phyloP scores from a whole-genome alignment of 2,888 invertebrate species.

The Trissonchulus latispiculum region DNA sequence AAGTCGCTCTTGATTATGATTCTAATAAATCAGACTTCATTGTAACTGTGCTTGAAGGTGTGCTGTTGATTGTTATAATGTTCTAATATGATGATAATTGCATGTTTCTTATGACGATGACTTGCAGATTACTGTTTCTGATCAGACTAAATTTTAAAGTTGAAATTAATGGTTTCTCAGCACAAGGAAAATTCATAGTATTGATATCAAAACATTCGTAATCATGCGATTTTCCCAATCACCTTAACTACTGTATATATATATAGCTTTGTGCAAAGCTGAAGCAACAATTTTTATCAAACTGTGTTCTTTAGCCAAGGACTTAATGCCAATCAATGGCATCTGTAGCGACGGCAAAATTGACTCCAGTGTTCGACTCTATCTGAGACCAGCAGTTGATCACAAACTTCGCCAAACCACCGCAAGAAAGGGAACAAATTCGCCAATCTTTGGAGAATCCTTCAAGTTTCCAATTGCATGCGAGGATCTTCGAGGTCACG shows the following conservation, averaged over 20 bases:
- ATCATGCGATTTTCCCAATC: too few species aligned
- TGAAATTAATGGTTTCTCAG: too few species aligned
- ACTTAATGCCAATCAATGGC: neutral
- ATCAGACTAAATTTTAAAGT: too few species aligned
- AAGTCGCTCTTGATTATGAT: conserved; percentile 73
- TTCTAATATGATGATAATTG: too few species aligned
- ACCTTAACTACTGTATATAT: too few species aligned
- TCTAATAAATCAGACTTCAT: conserved; percentile 77
- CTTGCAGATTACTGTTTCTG: too few species aligned
- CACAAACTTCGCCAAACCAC: neutral
- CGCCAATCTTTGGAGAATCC: neutral
- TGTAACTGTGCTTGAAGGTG: conserved; percentile 84
- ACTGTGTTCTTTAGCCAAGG: neutral
- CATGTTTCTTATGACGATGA: too few species aligned
- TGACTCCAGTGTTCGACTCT: neutral
- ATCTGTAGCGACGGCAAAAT: neutral
- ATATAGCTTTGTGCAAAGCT: too few species aligned
- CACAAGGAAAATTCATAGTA: too few species aligned
- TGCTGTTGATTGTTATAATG: too few species aligned
- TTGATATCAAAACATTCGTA: too few species aligned
- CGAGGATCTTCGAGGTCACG: neutral
- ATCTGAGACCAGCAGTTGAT: neutral
- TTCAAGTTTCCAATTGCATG: neutral
- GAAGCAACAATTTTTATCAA: too few species aligned
- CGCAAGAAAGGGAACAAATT: neutral